Evolutionary conservation across 2,797 vertebrate species (phyloP), one percentile per base, ranked within the genome.

Genomic region (Cossypha dichroa): DNA sequence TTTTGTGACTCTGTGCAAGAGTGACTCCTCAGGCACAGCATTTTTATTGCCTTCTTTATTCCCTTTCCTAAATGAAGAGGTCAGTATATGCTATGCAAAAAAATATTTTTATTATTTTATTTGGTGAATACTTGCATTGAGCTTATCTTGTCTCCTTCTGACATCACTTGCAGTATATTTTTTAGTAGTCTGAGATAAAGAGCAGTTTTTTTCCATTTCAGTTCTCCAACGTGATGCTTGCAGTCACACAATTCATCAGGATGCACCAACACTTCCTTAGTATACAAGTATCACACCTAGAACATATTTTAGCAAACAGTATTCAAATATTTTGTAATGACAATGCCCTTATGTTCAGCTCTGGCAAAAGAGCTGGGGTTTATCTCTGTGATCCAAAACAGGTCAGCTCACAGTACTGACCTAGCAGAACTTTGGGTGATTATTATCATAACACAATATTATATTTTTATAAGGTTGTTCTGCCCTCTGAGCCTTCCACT

Each of bases 401-500:
- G 70, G 25, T 31, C 70, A 46, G 29, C 33, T 85, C 45, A 56
- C 68, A n/a, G 22, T 38, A 26, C 3, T 54, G 85, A 88, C 83
- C 43, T 52, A 51, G 46, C 58, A 88, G 63, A 72, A 8, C 48
- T 90, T 62, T 40, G 43, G 28, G 38, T 81, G 51, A 68, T 69
- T 64, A 36, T 81, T 90, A 66, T 69, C 25, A 6, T 52, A 79
- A 36, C 15, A 55, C 28, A 48, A 14, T 48, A 45, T 55, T 92
- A 31, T 43, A 67, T 92, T 89, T 92, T 89, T 79, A 70, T 69
- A 86, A 76, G 66, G 52, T 78, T 90, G 51, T 91, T 82, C 73
- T 94, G 58, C 87, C 75, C 76, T 93, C 76, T 75, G 62, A 94
- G 60, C 69, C 89, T 94, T 86, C 64, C 46, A 17, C 69, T 84